Percentiles rank a stretch among this genome's conserved stretches.
phyloP scores from a whole-genome alignment of 2,797 vertebrate species.

The Lepus townsendii region DNA sequence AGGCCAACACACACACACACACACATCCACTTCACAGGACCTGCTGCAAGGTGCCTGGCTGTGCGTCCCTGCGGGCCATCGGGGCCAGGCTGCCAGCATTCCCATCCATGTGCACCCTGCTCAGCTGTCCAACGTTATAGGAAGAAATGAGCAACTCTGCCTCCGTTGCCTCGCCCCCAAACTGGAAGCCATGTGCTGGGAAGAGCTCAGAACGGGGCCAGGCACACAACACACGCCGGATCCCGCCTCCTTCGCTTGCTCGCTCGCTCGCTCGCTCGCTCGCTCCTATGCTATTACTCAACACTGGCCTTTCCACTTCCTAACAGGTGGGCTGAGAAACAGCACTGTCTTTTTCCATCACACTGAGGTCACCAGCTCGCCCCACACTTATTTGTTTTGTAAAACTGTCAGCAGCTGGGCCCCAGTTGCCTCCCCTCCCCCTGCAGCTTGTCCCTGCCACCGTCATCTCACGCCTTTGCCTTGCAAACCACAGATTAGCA shows the following conservation, averaged over 20 bases:
- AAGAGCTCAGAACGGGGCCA: not conserved
- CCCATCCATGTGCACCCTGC: not conserved
- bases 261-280: slow-evolving; percentile 86
- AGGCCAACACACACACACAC: not conserved
- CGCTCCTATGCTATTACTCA: slow-evolving; percentile 91
- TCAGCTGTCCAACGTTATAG: not conserved
- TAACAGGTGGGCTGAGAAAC: slow-evolving; percentile 90
- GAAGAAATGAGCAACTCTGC: not conserved
- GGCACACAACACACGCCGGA: not conserved
- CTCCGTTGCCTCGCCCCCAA: not conserved
- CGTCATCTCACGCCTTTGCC: slow-evolving; percentile 66
- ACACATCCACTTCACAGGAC: not conserved
- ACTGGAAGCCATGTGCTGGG: too few relatives aligned
- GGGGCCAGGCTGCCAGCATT: not conserved
- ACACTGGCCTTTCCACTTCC: slow-evolving; percentile 91
- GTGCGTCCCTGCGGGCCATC: too few relatives aligned
- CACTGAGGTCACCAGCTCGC: slow-evolving; percentile 76
- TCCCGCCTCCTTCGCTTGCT: too few relatives aligned
- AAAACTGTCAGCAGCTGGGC: slow-evolving; percentile 80
- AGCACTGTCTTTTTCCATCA: slow-evolving; percentile 79
- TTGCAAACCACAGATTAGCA: slow-evolving; percentile 70
- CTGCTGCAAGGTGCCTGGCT: not conserved
- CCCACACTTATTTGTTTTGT: slow-evolving; percentile 81
- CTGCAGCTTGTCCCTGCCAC: not conserved
- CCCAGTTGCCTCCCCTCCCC: not conserved